A percentile compares a stretch with the other conserved stretches of the same genome.
Evolutionary conservation across 2,888 invertebrate genomes (phyloP).

Genomic region (Dolomedes plantarius): DNA sequence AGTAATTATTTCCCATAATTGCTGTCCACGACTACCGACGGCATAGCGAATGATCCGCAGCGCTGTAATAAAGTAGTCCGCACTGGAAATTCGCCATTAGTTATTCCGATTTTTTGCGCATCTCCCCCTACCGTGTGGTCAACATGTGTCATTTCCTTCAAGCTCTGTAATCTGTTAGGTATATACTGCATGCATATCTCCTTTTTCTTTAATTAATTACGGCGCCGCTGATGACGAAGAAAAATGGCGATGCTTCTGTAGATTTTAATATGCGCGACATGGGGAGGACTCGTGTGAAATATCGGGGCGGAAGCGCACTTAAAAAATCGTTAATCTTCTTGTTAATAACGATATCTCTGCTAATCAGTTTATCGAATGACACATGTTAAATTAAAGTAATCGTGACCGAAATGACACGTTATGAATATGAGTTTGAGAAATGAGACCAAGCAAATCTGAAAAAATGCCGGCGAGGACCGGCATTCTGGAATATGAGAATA

Average conservation of each 20-base stretch:
- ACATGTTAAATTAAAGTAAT: not conserved
- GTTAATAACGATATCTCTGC: not conserved
- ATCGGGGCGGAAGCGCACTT: not conserved
- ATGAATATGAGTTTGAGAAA: not conserved
- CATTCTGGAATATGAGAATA: no score
- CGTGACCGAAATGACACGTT: not conserved
- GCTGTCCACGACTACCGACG: not conserved
- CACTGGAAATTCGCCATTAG: conserved; percentile 9
- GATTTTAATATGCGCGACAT: not conserved
- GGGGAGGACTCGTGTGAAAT: not conserved
- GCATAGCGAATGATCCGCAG: not conserved
- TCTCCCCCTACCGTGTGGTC: conserved; percentile 8
- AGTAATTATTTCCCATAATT: conserved; percentile 46
- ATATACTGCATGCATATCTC: not conserved
- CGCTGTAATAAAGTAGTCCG: conserved; percentile 10
- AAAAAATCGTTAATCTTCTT: not conserved
- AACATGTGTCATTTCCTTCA: conserved; percentile 28
- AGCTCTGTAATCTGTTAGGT: conserved; percentile 3
- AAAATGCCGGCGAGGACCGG: no score
- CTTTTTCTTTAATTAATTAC: not conserved
- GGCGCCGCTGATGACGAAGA: not conserved
- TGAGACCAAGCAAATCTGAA: no score
- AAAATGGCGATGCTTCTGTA: not conserved
- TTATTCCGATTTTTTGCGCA: conserved; percentile 4
- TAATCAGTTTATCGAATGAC: not conserved